phyloP scores from a whole-genome alignment of 2,113 vertebrate species.

The Hoplias malabaricus region DNA sequence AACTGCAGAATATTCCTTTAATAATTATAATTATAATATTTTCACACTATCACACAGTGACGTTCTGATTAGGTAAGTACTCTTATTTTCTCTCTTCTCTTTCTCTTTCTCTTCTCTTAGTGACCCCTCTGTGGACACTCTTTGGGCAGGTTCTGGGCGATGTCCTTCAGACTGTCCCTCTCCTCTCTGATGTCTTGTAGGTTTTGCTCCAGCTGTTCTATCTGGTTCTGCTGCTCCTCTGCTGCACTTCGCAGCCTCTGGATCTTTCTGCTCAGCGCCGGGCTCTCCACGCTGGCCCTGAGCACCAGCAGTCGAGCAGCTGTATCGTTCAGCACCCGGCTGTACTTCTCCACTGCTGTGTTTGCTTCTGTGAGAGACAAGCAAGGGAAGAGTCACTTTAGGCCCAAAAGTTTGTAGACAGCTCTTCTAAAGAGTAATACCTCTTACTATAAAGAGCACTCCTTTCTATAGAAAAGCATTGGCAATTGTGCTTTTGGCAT shows the following conservation, averaged over 20 bases:
- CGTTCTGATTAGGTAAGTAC: background rate
- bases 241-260: constrained; percentile 76
- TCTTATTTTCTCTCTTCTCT: constrained; percentile 37
- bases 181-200: constrained; percentile 82
- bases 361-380: constrained; percentile 60
- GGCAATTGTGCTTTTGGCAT: background rate
- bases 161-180: constrained; percentile 85
- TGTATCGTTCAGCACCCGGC: constrained; percentile 72
- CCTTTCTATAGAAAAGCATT: no score
- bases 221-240: constrained; percentile 70
- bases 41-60: background rate
- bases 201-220: constrained; percentile 76
- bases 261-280: constrained; percentile 75
- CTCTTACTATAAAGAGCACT: no score
- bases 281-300: constrained; percentile 68
- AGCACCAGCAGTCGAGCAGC: constrained; percentile 71
- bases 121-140: constrained; percentile 68
- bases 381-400: background rate
- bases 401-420: no score
- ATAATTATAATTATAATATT: background rate
- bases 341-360: constrained; percentile 64
- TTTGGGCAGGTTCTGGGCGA: constrained; percentile 79
- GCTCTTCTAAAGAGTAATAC: no score
- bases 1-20: background rate
- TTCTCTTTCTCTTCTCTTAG: background rate